Conservation (phyloP, 2,888 invertebrate genomes). For the Plusia festucae region DNA sequence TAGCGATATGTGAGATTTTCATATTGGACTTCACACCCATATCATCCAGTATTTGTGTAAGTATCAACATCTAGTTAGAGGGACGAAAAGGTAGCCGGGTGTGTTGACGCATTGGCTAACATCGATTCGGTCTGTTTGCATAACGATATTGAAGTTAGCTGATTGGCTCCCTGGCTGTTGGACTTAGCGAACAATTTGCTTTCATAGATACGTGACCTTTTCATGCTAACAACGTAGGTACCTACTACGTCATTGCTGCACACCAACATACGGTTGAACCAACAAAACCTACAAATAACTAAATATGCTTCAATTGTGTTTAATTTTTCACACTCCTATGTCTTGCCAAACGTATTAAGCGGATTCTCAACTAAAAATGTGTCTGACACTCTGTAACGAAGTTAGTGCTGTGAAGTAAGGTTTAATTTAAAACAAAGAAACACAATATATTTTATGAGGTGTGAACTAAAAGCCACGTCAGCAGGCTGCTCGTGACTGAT, state of each 20-base stretch:
- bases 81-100: conserved; percentile 61
- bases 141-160: conserved; percentile 82
- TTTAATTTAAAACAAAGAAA: conserved; percentile 31
- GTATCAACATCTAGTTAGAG: conserved; percentile 50
- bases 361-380: neutral
- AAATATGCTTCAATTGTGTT: neutral
- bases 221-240: conserved; percentile 23
- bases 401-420: neutral
- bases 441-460: conserved; percentile 37
- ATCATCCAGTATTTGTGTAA: conserved; percentile 35
- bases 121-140: conserved; percentile 79
- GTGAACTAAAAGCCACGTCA: conserved; percentile 49
- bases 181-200: conserved; percentile 68
- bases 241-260: too few species aligned
- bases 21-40: conserved; percentile 20
- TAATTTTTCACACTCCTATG: neutral
- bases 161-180: conserved; percentile 78
- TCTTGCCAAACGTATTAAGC: too few species aligned
- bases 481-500: conserved; percentile 63
- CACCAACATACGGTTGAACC: neutral
- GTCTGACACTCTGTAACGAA: neutral
- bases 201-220: conserved; percentile 55
- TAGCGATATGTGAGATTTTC: too few species aligned
- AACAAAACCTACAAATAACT: neutral
- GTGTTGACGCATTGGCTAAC: conserved; percentile 71